A percentile compares a stretch with the other conserved stretches of the same genome.
phyloP scores from a whole-genome alignment of 2,113 vertebrate species.

The Hippocampus guttulatus region DNA sequence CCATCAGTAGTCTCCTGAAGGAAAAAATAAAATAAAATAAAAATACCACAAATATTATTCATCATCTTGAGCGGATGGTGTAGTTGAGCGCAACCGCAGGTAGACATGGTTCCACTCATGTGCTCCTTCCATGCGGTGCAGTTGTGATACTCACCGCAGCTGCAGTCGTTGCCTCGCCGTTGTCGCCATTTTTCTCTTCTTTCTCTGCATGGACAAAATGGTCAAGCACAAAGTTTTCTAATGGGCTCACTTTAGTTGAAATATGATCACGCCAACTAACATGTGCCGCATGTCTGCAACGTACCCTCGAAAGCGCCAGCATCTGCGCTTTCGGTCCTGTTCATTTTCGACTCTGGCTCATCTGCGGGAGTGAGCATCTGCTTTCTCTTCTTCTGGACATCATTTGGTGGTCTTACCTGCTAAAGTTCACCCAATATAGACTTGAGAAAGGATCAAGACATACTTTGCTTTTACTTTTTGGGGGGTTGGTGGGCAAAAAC shows the following conservation, averaged over 20 bases:
- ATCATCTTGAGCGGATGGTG: background rate
- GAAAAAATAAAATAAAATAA: background rate
- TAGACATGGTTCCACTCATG: background rate
- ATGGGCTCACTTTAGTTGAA: background rate
- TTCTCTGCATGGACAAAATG: constrained; percentile 25
- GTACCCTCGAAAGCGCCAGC: constrained; percentile 43
- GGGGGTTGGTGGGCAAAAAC: no score
- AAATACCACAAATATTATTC: background rate
- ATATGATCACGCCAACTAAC: background rate
- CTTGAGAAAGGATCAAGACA: constrained; percentile 7
- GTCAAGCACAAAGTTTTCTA: background rate
- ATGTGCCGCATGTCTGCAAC: background rate
- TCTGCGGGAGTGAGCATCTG: constrained; percentile 48
- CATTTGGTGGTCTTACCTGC: constrained; percentile 64
- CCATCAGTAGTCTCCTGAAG: background rate
- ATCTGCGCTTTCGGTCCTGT: constrained; percentile 47
- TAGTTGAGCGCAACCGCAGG: background rate
- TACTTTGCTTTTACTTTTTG: background rate
- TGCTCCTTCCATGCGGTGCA: background rate
- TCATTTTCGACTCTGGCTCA: constrained; percentile 71
- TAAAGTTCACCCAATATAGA: constrained; percentile 27
- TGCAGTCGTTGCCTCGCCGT: constrained; percentile 27
- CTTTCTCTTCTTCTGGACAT: constrained; percentile 73
- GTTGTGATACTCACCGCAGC: constrained; percentile 40
- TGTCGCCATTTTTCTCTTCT: constrained; percentile 43